Conservation (phyloP, 2,797 vertebrate species). For the Pyrrhura leucotis region DNA sequence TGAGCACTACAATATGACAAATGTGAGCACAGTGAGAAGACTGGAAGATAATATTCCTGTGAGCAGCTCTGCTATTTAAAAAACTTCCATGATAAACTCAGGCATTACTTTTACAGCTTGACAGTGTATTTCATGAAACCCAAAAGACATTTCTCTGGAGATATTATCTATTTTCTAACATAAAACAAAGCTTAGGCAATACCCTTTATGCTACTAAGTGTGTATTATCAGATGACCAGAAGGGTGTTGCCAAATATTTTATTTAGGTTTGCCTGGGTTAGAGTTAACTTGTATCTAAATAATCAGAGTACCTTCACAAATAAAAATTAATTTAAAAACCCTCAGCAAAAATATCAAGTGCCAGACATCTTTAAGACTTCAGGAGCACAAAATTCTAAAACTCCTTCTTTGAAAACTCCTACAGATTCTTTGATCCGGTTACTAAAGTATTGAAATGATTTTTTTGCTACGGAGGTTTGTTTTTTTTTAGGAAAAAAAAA, state of each 20-base stretch:
- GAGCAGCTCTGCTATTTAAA: conserved; percentile 20
- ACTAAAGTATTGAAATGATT: background rate
- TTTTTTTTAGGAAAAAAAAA: background rate
- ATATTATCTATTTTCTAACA: conserved; percentile 5
- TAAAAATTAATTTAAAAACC: background rate
- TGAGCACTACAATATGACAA: conserved; percentile 61
- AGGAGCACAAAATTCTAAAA: background rate
- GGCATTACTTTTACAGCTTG: conserved; percentile 23
- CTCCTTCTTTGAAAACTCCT: background rate
- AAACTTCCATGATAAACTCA: conserved; percentile 45
- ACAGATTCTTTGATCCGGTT: background rate
- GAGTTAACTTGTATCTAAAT: background rate
- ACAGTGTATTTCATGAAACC: conserved; percentile 27
- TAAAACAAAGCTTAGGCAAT: background rate
- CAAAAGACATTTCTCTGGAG: conserved; percentile 8
- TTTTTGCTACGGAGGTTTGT: background rate
- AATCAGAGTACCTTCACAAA: background rate
- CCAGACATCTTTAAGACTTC: background rate
- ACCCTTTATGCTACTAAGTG: background rate
- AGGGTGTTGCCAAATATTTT: background rate
- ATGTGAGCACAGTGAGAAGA: conserved; percentile 64
- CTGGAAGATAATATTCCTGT: conserved; percentile 46
- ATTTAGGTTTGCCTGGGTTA: background rate
- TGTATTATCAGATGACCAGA: conserved; percentile 18
- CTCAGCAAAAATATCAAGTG: background rate